A percentile compares a stretch with the other conserved stretches of the same genome.
These are phyloP conservation scores for Gallinago media DNA, from an alignment of 2,113 vertebrate genomes.

Conservation along the genomic window DNA sequence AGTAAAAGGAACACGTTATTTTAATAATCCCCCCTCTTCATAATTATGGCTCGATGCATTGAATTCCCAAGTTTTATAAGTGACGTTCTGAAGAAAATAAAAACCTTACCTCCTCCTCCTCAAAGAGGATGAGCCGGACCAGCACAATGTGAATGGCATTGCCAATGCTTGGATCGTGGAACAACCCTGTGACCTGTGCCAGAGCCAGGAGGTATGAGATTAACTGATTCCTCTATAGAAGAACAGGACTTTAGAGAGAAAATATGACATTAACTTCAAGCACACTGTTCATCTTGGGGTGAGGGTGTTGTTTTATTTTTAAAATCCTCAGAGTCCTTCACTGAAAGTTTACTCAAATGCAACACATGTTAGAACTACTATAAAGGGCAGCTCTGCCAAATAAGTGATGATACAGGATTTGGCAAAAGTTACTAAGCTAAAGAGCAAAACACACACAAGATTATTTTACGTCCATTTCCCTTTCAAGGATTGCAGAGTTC, in stretches of 20 bases:
- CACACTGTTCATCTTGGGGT: neutral
- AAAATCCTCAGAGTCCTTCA: neutral
- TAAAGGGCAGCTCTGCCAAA: neutral
- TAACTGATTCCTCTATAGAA: neutral
- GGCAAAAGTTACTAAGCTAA: neutral
- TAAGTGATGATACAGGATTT: neutral
- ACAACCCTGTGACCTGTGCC: conserved; percentile 91
- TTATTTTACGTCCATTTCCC: neutral
- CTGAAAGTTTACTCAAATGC: neutral
- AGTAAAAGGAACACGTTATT: neutral
- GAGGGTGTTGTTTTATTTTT: neutral
- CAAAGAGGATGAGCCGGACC: conserved; percentile 93
- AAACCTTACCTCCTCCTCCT: conserved; percentile 92
- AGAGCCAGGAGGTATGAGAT: conserved; percentile 53
- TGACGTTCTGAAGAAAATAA: neutral
- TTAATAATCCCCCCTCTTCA: neutral
- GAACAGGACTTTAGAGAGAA: neutral
- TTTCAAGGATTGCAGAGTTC: neutral
- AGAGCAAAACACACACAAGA: neutral
- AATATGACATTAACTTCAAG: neutral
- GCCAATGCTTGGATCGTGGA: conserved; percentile 95
- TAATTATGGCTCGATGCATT: neutral
- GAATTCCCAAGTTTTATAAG: neutral
- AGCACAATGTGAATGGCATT: conserved; percentile 95
- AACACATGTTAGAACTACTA: neutral